Base-by-base conservation (phyloP, 1,140 invertebrate genomes). In the Cyrtorhinus lividipennis region DNA sequence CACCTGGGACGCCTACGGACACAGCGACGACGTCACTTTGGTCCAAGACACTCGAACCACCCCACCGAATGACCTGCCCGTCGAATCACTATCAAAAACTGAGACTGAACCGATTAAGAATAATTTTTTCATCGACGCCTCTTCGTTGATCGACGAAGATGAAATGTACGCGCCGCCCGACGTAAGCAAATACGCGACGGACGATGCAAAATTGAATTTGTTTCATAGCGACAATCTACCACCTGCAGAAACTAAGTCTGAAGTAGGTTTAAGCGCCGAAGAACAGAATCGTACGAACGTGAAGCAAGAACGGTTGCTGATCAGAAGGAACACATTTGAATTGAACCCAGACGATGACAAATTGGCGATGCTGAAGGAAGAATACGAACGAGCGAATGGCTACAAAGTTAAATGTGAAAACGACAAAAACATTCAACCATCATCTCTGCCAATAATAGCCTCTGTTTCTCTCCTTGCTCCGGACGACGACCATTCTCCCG, bases 71-170 rank as follows among this genome's bases (percentile, higher is more conserved):
- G 30, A 38, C 15, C 15, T 38, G 15, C 5, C 30, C 30, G 5
- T 15, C 30, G 5, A 79, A 77, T 69, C 77, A 77, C 10, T 13
- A 5, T 22, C 5, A 20, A 24, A 26, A 62, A 30, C 23, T 15
- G 48, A 48, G 24, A 45, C 24, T 73, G 74, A 74, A 67, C 71
- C 73, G 57, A 69, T 56, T 18, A 67, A 66, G 59, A 66, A 57
- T 38, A 77, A 72, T 66, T 77, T 75, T 71, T 87, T 87, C 68
- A 87, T 87, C 62, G 85, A 87, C 72, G 85, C 85, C 24, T 82
- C 85, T 0, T 83, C 79, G 67, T 72, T 87, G 24, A 79, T 79
- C 10, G 85, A 87, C 68, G 85, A 87, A 70, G 72, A 75, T 45
- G 79, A 82, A 57, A 68, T 67, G 61, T 30, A 62, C 59, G 24